These are phyloP conservation scores for Sander lucioperca DNA, from an alignment of 2,113 vertebrate genomes.

Conservation along the genomic window DNA sequence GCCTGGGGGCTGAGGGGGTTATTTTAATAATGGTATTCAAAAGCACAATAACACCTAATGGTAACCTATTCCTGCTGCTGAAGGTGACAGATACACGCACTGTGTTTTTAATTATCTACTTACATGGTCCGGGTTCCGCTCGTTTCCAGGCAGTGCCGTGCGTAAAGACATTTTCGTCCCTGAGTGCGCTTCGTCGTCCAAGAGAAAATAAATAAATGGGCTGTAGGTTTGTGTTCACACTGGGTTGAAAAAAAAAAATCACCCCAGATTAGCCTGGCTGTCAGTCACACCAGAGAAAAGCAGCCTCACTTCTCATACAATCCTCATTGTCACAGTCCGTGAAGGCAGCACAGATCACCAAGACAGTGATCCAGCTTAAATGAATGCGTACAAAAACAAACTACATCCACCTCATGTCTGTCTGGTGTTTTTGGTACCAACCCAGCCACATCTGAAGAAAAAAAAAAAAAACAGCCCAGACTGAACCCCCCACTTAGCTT, in stretches of 20 bases:
- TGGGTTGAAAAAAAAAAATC: conserved; percentile 1
- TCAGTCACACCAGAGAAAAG: conserved; percentile 39
- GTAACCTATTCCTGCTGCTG: background rate
- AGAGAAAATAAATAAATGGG: conserved; percentile 15
- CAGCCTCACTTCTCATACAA: conserved; percentile 51
- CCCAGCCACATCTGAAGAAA: background rate
- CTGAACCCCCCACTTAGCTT: conserved; percentile 15
- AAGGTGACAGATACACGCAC: conserved; percentile 14
- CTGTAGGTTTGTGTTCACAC: conserved; percentile 25
- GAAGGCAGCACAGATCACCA: conserved; percentile 70
- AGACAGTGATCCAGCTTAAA: conserved; percentile 52
- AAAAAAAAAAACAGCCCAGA: conserved; percentile 9
- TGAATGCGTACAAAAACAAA: conserved; percentile 23
- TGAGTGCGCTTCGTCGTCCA: conserved; percentile 65
- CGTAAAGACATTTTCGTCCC: conserved; percentile 85
- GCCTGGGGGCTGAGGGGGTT: background rate
- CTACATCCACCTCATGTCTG: conserved; percentile 57
- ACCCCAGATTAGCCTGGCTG: conserved; percentile 13
- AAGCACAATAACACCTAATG: background rate
- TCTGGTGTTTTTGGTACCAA: background rate
- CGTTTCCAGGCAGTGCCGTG: conserved; percentile 81
- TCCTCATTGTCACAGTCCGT: conserved; percentile 67
- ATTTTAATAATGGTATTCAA: conserved; percentile 7
- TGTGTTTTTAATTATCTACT: conserved; percentile 58
- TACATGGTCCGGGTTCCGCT: conserved; percentile 85